These are phyloP conservation scores for Cyprinodon variegatus DNA, from an alignment of 2,113 vertebrate genomes.

Conservation along the genomic window DNA sequence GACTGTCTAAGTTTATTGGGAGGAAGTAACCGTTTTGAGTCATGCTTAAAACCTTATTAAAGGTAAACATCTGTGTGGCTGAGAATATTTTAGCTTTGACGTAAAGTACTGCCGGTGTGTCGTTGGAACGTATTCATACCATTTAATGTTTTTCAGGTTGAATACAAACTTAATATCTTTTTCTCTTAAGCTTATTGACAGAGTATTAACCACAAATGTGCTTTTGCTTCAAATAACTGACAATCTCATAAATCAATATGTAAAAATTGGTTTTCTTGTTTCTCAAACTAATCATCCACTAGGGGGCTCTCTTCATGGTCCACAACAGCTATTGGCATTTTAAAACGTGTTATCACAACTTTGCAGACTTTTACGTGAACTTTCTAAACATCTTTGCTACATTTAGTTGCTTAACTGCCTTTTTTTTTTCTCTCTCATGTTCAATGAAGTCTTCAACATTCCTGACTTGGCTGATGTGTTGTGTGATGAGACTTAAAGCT, in stretches of 20 bases:
- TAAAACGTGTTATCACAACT: slow-evolving; percentile 10
- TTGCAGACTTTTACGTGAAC: slow-evolving; percentile 1
- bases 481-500: slow-evolving; percentile 29
- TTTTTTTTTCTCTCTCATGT: slow-evolving; percentile 20
- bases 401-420: slow-evolving; percentile 16
- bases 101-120: slow-evolving; percentile 53
- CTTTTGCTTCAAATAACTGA: slow-evolving; percentile 56
- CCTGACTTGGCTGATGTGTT: slow-evolving; percentile 47
- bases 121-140: slow-evolving; percentile 53
- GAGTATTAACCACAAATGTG: slow-evolving; percentile 47
- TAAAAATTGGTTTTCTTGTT: not conserved
- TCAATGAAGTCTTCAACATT: slow-evolving; percentile 64
- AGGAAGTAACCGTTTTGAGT: slow-evolving; percentile 35
- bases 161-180: slow-evolving; percentile 35
- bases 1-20: slow-evolving; percentile 54
- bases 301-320: slow-evolving; percentile 40
- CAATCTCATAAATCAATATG: slow-evolving; percentile 48
- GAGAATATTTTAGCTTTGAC: slow-evolving; percentile 46
- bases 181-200: slow-evolving; percentile 29
- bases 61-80: slow-evolving; percentile 52
- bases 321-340: slow-evolving; percentile 15
- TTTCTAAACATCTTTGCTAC: slow-evolving; percentile 3
- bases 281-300: slow-evolving; percentile 15
- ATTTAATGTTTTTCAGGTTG: slow-evolving; percentile 55
- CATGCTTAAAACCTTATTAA: slow-evolving; percentile 41